Evolutionary conservation across 2,888 invertebrate genomes (phyloP).

Genomic region (Andrena haemorrhoa): DNA sequence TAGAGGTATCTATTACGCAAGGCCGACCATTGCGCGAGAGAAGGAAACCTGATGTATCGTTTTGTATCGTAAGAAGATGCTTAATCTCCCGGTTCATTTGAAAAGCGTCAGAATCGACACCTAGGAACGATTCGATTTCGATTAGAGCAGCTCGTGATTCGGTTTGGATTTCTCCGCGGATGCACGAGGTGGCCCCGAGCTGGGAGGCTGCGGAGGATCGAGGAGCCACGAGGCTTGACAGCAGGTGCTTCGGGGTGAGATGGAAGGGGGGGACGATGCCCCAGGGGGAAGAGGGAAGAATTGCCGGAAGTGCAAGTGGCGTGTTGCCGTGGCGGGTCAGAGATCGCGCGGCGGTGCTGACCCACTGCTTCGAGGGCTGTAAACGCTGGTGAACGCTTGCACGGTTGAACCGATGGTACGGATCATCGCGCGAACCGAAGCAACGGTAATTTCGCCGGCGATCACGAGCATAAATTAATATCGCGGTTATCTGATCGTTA

Average conservation of each 20-base stretch:
- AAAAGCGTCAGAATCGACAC: too few species aligned
- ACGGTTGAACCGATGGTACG: conserved; percentile 46
- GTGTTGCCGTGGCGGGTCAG: conserved; percentile 72
- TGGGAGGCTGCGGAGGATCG: conserved; percentile 28
- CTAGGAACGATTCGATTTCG: too few species aligned
- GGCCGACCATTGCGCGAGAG: too few species aligned
- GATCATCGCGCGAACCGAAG: conserved; percentile 65
- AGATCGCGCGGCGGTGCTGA: conserved; percentile 79
- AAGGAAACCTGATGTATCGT: too few species aligned
- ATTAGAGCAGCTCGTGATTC: conserved; percentile 48
- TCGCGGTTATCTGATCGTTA: conserved; percentile 57
- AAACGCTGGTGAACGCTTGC: conserved; percentile 56
- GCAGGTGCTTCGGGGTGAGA: conserved; percentile 51
- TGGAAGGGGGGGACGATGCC: background rate
- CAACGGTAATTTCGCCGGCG: conserved; percentile 52
- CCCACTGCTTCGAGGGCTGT: conserved; percentile 75
- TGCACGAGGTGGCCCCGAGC: background rate
- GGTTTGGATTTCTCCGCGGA: conserved; percentile 25
- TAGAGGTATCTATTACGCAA: too few species aligned
- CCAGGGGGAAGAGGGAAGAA: conserved; percentile 42
- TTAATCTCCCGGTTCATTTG: too few species aligned
- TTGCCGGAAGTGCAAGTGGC: conserved; percentile 74
- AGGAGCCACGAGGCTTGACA: conserved; percentile 42
- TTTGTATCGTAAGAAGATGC: too few species aligned
- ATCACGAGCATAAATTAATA: conserved; percentile 62